These are phyloP conservation scores for Lophotriccus pileatus DNA, from an alignment of 2,797 vertebrate species.

Conservation along the genomic window DNA sequence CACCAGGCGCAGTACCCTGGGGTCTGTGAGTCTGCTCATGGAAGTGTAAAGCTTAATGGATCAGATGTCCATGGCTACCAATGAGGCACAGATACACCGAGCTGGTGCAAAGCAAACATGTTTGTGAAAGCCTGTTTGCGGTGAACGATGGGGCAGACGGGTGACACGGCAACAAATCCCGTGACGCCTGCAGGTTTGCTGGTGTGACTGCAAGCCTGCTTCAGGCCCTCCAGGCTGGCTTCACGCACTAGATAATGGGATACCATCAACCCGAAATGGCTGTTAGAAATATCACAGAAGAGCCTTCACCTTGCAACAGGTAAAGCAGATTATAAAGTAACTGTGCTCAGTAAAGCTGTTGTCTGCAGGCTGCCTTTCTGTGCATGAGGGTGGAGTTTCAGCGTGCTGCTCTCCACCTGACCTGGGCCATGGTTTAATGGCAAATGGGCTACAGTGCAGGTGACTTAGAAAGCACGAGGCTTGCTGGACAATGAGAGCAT, in stretches of 20 bases:
- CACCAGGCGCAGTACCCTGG: accelerated
- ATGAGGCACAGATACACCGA: neutral
- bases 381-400: neutral
- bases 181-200: neutral
- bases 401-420: neutral
- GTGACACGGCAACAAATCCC: neutral
- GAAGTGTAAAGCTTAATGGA: neutral
- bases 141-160: neutral
- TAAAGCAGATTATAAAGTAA: neutral
- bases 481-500: accelerated
- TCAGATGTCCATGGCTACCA: neutral
- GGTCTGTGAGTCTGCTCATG: neutral
- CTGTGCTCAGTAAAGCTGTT: neutral
- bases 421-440: neutral
- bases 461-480: neutral
- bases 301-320: neutral
- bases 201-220: neutral
- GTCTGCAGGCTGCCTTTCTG: neutral
- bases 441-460: neutral
- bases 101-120: neutral
- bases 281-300: neutral
- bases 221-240: neutral
- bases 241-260: neutral
- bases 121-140: neutral
- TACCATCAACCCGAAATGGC: neutral